Evolutionary conservation across 2,797 vertebrate genomes (phyloP).

Genomic region (Lacerta bilineata): DNA sequence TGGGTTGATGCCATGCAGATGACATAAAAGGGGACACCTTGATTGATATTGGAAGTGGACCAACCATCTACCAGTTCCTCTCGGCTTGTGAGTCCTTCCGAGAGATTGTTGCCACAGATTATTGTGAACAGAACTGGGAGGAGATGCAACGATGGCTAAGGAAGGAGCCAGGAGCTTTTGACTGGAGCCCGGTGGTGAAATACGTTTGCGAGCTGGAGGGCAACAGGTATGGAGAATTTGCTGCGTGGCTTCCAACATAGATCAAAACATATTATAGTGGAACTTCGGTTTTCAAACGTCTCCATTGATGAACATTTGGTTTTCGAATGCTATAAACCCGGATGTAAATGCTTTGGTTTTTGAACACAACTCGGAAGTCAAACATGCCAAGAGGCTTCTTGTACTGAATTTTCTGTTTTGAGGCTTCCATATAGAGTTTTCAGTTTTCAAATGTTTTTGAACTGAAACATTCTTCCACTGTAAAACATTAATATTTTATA

Average conservation of each 20-base stretch:
- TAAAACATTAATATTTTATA: no score
- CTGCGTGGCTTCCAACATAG: neutral
- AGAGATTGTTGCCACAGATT: conserved; percentile 72
- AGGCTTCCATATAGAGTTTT: no score
- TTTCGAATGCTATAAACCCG: no score
- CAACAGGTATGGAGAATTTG: conserved; percentile 66
- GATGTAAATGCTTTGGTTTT: no score
- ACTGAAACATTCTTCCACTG: no score
- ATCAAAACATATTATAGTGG: no score
- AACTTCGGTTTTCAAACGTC: no score
- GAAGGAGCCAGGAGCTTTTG: conserved; percentile 70
- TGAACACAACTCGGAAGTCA: no score
- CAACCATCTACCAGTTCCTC: conserved; percentile 72
- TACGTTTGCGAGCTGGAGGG: conserved; percentile 83
- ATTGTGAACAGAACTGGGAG: conserved; percentile 75
- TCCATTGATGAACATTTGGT: no score
- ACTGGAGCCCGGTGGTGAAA: conserved; percentile 83
- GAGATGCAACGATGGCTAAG: conserved; percentile 81
- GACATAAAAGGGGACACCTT: conserved; percentile 77
- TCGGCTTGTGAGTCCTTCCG: conserved; percentile 71
- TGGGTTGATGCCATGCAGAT: conserved; percentile 58
- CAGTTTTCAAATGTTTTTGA: no score
- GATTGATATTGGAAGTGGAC: conserved; percentile 75
- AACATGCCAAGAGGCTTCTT: no score
- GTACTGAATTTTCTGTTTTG: no score